Conservation (phyloP, 2,888 invertebrate species). For the Synergus umbraculus region DNA sequence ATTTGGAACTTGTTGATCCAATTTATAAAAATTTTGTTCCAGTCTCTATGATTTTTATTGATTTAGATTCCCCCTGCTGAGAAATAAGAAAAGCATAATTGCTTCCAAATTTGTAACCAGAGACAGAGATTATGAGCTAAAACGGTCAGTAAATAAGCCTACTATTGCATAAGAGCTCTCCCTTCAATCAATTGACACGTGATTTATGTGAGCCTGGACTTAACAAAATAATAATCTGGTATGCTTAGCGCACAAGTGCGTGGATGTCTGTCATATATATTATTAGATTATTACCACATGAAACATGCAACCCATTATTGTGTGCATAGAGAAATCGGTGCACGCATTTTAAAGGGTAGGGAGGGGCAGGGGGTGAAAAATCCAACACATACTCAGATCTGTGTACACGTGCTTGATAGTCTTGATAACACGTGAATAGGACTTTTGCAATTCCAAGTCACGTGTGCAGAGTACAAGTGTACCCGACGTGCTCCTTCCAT, state of each 20-base stretch:
- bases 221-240: slow-evolving; percentile 1
- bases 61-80: no score
- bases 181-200: background rate
- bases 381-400: no score
- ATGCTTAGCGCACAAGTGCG: background rate
- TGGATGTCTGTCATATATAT: background rate
- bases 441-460: background rate
- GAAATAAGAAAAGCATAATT: background rate
- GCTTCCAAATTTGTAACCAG: background rate
- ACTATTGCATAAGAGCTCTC: background rate
- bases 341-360: background rate
- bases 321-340: background rate
- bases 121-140: background rate
- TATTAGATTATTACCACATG: background rate
- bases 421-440: background rate
- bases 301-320: background rate
- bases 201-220: background rate
- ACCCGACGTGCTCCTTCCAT: slow-evolving; percentile 2
- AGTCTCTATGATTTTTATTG: no score
- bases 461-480: slow-evolving; percentile 2
- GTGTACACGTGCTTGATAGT: background rate
- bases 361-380: background rate
- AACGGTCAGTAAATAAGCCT: background rate
- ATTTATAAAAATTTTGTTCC: no score
- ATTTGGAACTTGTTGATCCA: no score